Conservation (phyloP, 2,113 vertebrate genomes). For the Gracilinanus agilis region DNA sequence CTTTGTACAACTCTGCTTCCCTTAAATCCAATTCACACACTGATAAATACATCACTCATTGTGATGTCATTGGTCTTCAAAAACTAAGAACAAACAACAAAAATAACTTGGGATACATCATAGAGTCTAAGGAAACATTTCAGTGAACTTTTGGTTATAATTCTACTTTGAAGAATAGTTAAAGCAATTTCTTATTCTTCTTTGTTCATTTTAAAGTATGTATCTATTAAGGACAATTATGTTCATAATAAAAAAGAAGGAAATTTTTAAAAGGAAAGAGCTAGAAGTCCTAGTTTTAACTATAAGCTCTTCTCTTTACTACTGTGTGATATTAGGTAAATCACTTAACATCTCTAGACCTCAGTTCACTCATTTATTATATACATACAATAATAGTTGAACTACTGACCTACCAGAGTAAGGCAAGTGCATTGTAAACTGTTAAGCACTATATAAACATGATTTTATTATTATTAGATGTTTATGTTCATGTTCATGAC, state of each 20-base stretch:
- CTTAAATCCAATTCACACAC: too few species aligned
- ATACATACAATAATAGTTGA: not conserved
- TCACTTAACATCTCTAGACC: not conserved
- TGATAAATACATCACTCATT: too few species aligned
- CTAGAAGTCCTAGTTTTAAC: not conserved
- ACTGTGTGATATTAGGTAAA: not conserved
- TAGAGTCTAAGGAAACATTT: not conserved
- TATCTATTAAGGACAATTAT: not conserved
- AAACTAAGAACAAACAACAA: too few species aligned
- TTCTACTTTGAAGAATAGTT: not conserved
- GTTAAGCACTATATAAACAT: not conserved
- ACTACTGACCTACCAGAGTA: not conserved
- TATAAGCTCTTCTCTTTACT: not conserved
- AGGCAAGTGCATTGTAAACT: not conserved
- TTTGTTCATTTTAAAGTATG: not conserved
- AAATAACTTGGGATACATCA: not conserved
- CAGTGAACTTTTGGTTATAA: not conserved
- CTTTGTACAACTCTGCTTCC: too few species aligned
- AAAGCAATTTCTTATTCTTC: not conserved
- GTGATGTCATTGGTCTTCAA: too few species aligned
- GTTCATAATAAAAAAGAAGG: not conserved
- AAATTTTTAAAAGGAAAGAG: not conserved
- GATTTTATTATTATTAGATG: not conserved
- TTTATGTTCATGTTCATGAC: conserved; percentile 28
- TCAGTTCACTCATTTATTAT: not conserved